Base-by-base conservation (phyloP, 2,797 vertebrate species). In the Scarus forsteni region DNA sequence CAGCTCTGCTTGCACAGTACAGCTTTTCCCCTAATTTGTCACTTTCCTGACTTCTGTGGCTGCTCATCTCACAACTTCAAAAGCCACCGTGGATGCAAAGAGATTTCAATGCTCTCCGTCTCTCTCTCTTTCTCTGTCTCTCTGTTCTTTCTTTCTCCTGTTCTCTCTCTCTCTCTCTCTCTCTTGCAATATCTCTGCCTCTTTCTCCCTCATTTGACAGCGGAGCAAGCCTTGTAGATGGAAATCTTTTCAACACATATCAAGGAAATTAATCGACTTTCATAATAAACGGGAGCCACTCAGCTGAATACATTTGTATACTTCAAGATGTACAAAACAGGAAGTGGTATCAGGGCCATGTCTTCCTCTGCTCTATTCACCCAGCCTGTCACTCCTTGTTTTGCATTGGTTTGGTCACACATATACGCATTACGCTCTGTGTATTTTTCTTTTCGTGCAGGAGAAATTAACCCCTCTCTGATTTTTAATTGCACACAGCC, bases 11-110 rank as follows among this genome's bases (percentile, higher is more conserved):
- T 82, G 85, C 84, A 89, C 84, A 92, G 81, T 90, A 88, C 90
- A 90, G 92, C 83, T 89, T 93, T 91, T 90, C 81, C 85, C 79
- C 90, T 94, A 93, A 94, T 94, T 93, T 94, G 92, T 93, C 93
- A 92, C 91, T 93, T 93, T 93, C 85, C 86, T 89, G 91, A 92
- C 91, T 92, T 93, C 89, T 93, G 86, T 92, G 88, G 87, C 87
- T 87, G 88, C 88, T 92, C 91, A 85, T 89, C 91, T 91, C 85
- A 70, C 85, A 85, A 93, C 93, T 93, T 94, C 93, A 93, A 92
- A 93, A 91, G 88, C 84, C 73, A 60, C 82, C 63, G 34, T 48
- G 70, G 83, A 91, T 87, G 89, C 91, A 90, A 90, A 87, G 87
- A 91, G 83, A 92, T 92, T 88, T 89, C 89, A 87, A 38, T 86